phyloP scores from a whole-genome alignment of 2,888 invertebrate genomes.

The Idaea biselata region DNA sequence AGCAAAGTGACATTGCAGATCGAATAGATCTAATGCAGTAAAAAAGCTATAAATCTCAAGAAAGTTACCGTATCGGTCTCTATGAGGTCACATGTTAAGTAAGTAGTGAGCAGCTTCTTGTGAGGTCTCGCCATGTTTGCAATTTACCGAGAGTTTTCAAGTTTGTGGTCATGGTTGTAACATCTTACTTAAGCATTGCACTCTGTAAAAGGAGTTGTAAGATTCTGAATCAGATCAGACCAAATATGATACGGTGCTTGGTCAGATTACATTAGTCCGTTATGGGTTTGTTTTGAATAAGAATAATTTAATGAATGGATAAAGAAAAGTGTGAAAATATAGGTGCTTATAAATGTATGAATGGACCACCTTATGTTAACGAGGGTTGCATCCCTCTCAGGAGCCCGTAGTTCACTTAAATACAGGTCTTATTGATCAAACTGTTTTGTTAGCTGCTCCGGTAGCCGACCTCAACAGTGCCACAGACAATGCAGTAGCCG shows the following conservation, averaged over 20 bases:
- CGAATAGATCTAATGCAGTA: background rate
- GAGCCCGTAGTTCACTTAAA: too few species aligned
- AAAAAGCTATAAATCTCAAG: background rate
- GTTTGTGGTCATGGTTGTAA: conserved; percentile 21
- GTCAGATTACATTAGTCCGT: background rate
- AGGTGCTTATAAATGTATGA: too few species aligned
- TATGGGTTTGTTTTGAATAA: background rate
- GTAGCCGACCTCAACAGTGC: too few species aligned
- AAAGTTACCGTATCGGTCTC: background rate
- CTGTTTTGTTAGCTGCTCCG: too few species aligned
- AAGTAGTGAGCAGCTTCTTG: background rate
- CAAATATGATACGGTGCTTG: background rate
- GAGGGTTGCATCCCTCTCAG: too few species aligned
- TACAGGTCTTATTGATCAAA: too few species aligned
- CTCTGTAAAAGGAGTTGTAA: background rate
- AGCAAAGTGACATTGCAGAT: too few species aligned
- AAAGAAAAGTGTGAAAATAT: too few species aligned
- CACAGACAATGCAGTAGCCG: too few species aligned
- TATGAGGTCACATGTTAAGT: background rate
- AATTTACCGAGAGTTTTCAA: conserved; percentile 16
- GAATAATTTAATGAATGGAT: background rate
- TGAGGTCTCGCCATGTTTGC: conserved; percentile 7
- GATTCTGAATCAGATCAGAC: background rate
- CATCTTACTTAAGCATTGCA: background rate
- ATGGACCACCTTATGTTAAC: too few species aligned